Base-by-base conservation (phyloP, 2,113 vertebrate genomes). In the Antigone vipio region DNA sequence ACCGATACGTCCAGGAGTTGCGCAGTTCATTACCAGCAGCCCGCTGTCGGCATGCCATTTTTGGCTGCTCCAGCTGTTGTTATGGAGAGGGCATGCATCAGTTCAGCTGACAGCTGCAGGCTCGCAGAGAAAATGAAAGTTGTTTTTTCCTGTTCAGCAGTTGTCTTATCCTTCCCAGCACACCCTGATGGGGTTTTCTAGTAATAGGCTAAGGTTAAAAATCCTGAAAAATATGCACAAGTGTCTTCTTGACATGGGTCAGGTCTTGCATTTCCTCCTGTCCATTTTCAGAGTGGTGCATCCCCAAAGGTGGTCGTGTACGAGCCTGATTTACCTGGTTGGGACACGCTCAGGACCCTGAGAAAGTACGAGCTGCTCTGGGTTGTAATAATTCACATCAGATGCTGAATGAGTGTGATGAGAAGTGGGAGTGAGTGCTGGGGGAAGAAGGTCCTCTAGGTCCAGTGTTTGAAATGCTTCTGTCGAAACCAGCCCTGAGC, bases 1-100 rank as follows among this genome's bases (percentile, higher is more conserved):
- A 98, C 59, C 3, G 96, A 97, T 97, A 80, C 32, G 50, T 15
- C 80, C 83, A 73, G 87, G 88, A 95, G 95, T n/a, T 52, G 91
- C 4, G 71, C 80, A 84, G 94, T 76, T 40, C 91, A 45, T 95
- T 84, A 90, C 94, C 97, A 59, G 96, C 83, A 53, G 93, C 95
- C 85, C 11, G 55, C 87, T 78, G 66, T 52, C 44, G 45, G 35
- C 35, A 29, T 87, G 80, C 97, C 95, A 45, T 60, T 92, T 93
- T 94, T 86, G 97, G 95, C 95, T 12, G 29, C 90, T 93, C 97
- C 98, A 98, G 98, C 98, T 98, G 98, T 98, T 98, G 97, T 87
- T 92, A 71, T 72, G 94, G 85, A 95, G 93, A 95, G 96, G 85
- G 49, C 47, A 97, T 52, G 97, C 96, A 93, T 68, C 91, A 84